Base-by-base conservation (phyloP, 2,888 invertebrate genomes). In the Schizaphis graminum region DNA sequence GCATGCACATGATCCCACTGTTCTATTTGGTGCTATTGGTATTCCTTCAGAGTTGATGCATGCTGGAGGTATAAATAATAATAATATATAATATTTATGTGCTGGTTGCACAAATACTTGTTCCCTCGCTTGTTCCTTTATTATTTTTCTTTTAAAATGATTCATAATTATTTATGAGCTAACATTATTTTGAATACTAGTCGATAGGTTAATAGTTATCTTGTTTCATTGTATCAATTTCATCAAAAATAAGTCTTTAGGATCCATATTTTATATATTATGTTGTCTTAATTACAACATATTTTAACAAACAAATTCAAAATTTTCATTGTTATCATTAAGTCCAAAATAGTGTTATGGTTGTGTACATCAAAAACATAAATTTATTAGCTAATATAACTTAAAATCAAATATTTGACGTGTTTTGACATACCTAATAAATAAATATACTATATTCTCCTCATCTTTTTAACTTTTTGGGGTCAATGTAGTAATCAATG, bases 1-100 rank as follows among this genome's bases (percentile, higher is more conserved):
- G 67, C 94, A 95, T 85, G 47, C 94, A 61, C 88, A 92, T 44
- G 94, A 94, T 84, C 94, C 94, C 89, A 94, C 94, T 8, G 96
- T 97, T 96, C 97, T 97, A 95, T 95, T 97, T 95, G 97, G 97
- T 89, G 96, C 97, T 1, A 96, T 97, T 96, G 96, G 97, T 49
- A 96, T 97, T 95, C 97, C 97, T 49, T 96, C 96, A 26, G 96
- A 95, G 94, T 91, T 95, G 28, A 95, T 95, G 95, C 95, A 95
- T 93, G 95, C 95, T 44, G 95, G 95, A 94, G 95, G 95, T 95
- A 95, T 89, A 26, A 89, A 56, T 44, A 89, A 16, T 8, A 44
- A 44, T 44, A 47, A 47, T 47, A 7, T 7, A 47, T 47, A 47
- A 24, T 49, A 49, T 53, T 47, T 28, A 47, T 67, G 13, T 61